Percentiles rank a stretch among this genome's conserved stretches.
These are phyloP conservation scores for Gryllus bimaculatus DNA, from an alignment of 1,140 invertebrate species.

Conservation along the genomic window DNA sequence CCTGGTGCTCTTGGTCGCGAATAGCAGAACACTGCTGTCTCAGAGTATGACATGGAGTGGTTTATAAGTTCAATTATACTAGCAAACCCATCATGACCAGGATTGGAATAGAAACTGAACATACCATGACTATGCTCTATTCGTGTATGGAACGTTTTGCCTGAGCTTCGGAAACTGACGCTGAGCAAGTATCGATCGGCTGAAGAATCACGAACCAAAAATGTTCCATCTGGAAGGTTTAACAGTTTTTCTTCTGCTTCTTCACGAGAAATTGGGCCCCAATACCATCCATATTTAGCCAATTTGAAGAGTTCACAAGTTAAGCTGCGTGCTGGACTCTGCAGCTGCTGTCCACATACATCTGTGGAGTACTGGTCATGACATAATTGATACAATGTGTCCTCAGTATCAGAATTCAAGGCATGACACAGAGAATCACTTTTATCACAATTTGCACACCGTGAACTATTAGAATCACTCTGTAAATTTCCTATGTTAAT, in stretches of 20 bases:
- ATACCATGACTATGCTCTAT: conserved; percentile 57
- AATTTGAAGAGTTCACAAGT: conserved; percentile 42
- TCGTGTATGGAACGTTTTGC: conserved; percentile 57
- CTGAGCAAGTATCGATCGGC: conserved; percentile 52
- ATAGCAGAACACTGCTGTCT: conserved; percentile 63
- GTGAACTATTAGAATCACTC: neutral
- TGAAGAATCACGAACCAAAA: conserved; percentile 56
- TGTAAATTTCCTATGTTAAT: neutral
- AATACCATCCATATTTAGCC: conserved; percentile 48
- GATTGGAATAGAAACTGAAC: conserved; percentile 56
- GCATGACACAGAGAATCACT: neutral
- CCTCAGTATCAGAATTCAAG: conserved; percentile 1
- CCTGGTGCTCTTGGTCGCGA: conserved; percentile 53
- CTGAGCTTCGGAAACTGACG: conserved; percentile 64
- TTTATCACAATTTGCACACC: neutral
- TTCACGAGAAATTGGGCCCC: conserved; percentile 45
- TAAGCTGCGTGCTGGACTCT: conserved; percentile 26
- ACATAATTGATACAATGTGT: neutral
- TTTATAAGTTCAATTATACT: conserved; percentile 61
- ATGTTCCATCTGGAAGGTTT: conserved; percentile 61
- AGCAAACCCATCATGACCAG: conserved; percentile 52
- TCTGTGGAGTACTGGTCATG: neutral
- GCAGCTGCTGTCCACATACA: neutral
- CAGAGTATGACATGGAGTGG: conserved; percentile 57
- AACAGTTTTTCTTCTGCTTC: conserved; percentile 46